Conservation (phyloP, 1,140 invertebrate genomes). For the Trachelipus rathkii region DNA sequence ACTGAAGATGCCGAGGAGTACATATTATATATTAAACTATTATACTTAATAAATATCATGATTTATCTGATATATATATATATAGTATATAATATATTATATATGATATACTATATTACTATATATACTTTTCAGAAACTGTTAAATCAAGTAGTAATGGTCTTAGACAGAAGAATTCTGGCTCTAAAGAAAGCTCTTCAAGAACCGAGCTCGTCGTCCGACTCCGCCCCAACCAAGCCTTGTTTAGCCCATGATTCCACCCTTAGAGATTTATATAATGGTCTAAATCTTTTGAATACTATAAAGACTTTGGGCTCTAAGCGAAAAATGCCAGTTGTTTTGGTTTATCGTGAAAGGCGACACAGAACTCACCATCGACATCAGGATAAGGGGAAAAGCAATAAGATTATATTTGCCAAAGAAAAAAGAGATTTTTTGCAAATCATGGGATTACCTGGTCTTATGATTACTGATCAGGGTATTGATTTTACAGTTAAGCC, state of each 20-base stretch:
- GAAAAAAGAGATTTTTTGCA: conserved; percentile 41
- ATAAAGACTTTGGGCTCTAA: conserved; percentile 31
- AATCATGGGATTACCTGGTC: conserved; percentile 37
- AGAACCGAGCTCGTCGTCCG: background rate
- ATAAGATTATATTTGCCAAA: conserved; percentile 38
- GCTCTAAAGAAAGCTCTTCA: conserved; percentile 7
- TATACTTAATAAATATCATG: background rate
- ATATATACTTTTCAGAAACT: conserved; percentile 29
- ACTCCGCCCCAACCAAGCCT: background rate
- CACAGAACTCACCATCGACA: conserved; percentile 39
- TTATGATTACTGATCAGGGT: conserved; percentile 41
- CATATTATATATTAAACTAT: too few species aligned
- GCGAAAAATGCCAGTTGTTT: conserved; percentile 34
- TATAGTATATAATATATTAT: conserved; percentile 23
- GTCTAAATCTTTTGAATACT: conserved; percentile 31
- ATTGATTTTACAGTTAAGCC: conserved; percentile 39
- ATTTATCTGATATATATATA: background rate
- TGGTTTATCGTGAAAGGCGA: conserved; percentile 37
- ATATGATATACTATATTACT: conserved; percentile 14
- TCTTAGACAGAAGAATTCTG: conserved; percentile 25
- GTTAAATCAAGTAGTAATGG: conserved; percentile 28
- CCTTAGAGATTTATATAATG: conserved; percentile 16
- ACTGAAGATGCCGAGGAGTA: too few species aligned
- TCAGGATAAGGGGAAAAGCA: conserved; percentile 43
- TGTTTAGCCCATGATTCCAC: background rate